A percentile compares a stretch with the other conserved stretches of the same genome.
Conservation (phyloP, 2,888 invertebrate species). For the Rotaria macrura region DNA sequence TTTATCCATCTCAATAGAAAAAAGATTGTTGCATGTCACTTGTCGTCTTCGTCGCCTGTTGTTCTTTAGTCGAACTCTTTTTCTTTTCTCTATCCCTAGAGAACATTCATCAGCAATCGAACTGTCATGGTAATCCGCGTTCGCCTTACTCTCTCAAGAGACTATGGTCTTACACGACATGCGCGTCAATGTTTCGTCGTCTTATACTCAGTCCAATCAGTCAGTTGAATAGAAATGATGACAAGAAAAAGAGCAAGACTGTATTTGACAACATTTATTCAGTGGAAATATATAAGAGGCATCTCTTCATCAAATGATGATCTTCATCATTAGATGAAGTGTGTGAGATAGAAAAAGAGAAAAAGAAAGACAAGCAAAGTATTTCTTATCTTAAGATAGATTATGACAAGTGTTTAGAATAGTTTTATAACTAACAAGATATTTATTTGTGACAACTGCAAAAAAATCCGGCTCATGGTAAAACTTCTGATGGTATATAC, state of each 20-base stretch:
- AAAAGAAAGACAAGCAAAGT: not conserved
- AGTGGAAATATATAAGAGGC: not conserved
- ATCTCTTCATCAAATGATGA: not conserved
- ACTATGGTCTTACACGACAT: not conserved
- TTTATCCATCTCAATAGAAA: not conserved
- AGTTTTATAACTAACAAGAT: not conserved
- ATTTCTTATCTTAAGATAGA: not conserved
- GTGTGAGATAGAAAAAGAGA: not conserved
- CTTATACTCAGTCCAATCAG: not conserved
- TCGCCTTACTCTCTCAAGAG: not conserved
- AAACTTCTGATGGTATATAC: not conserved
- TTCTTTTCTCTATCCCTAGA: not conserved
- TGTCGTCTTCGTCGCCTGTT: not conserved
- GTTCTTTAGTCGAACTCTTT: not conserved
- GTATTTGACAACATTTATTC: not conserved
- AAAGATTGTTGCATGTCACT: conserved; percentile 12
- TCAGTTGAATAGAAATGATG: not conserved
- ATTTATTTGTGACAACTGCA: not conserved
- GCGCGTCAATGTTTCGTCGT: not conserved
- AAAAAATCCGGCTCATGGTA: not conserved
- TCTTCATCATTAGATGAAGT: not conserved
- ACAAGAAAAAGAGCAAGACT: not conserved
- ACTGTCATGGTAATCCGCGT: conserved; percentile 10
- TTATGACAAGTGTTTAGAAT: not conserved
- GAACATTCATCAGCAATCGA: conserved; percentile 23